These are phyloP conservation scores for Thalassophryne amazonica DNA, from an alignment of 2,797 vertebrate species.

Conservation along the genomic window DNA sequence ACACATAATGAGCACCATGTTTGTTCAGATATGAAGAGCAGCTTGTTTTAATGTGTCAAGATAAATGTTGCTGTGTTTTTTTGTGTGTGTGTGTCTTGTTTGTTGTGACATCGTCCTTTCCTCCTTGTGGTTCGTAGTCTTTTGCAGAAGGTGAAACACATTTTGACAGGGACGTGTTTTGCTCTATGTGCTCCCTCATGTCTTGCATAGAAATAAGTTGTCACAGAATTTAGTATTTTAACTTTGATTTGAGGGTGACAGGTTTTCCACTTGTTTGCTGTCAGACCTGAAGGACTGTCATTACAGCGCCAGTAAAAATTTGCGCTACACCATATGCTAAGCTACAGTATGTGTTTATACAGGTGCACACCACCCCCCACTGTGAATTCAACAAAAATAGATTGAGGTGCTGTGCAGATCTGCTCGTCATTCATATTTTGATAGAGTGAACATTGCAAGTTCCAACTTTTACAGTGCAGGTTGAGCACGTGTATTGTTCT, in stretches of 20 bases:
- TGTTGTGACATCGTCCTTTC: no score
- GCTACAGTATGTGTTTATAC: neutral
- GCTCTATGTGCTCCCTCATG: slow-evolving; percentile 1
- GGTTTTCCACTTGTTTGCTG: slow-evolving; percentile 29
- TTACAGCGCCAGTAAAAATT: neutral
- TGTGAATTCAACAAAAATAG: neutral
- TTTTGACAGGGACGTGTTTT: slow-evolving; percentile 5
- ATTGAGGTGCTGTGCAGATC: neutral
- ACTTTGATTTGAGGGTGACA: slow-evolving; percentile 7
- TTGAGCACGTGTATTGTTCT: no score
- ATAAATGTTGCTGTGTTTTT: no score
- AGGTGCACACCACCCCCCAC: neutral
- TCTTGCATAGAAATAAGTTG: slow-evolving; percentile 18
- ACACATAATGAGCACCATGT: neutral
- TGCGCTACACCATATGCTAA: neutral
- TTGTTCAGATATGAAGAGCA: neutral
- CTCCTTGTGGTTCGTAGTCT: neutral
- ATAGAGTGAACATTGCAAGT: no score
- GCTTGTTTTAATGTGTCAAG: neutral
- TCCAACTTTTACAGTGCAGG: no score
- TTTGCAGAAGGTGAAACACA: slow-evolving; percentile 6
- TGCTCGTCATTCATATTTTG: no score
- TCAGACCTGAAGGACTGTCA: slow-evolving; percentile 17
- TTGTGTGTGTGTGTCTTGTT: no score
- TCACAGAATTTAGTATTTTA: slow-evolving; percentile 27